Evolutionary conservation across 2,797 vertebrate species (phyloP).

Genomic region (Aeoliscus strigatus): DNA sequence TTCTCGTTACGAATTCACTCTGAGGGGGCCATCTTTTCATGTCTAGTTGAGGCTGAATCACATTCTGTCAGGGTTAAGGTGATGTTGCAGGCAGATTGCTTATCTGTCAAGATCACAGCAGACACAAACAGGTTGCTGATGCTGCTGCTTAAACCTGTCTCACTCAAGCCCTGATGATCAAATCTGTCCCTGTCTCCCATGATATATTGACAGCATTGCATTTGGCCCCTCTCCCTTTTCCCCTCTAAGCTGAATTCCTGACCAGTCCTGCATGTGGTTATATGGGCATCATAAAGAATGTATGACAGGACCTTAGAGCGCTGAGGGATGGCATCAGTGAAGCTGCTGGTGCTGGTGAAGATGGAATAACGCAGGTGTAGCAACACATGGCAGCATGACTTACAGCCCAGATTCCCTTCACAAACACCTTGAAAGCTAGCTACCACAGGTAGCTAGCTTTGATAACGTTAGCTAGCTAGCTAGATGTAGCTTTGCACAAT

Average conservation of each 20-base stretch:
- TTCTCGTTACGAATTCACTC: conserved; percentile 34
- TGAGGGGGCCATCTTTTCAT: conserved; percentile 52
- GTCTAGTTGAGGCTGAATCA: conserved; percentile 59
- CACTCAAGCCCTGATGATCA: conserved; percentile 60
- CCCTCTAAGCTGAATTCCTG: conserved; percentile 50
- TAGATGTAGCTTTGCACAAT: no score
- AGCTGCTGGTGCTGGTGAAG: conserved; percentile 36
- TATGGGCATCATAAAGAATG: conserved; percentile 66
- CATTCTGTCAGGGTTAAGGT: conserved; percentile 59
- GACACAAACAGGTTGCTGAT: conserved; percentile 73
- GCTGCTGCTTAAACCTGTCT: conserved; percentile 65
- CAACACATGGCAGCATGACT: conserved; percentile 41
- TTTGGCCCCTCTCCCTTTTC: conserved; percentile 36
- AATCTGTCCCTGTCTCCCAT: conserved; percentile 60
- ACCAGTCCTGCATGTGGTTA: conserved; percentile 53
- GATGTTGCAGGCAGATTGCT: conserved; percentile 67
- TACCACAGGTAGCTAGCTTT: no score
- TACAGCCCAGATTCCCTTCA: conserved; percentile 40
- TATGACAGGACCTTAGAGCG: conserved; percentile 62
- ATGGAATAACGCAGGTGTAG: conserved; percentile 52
- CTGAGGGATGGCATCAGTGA: conserved; percentile 52
- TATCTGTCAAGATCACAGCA: conserved; percentile 64
- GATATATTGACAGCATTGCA: conserved; percentile 65
- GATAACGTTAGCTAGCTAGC: no score
- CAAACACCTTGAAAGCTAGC: conserved; percentile 45